Conservation (phyloP, 1,140 invertebrate species). For the Tetramorium simillimum region DNA sequence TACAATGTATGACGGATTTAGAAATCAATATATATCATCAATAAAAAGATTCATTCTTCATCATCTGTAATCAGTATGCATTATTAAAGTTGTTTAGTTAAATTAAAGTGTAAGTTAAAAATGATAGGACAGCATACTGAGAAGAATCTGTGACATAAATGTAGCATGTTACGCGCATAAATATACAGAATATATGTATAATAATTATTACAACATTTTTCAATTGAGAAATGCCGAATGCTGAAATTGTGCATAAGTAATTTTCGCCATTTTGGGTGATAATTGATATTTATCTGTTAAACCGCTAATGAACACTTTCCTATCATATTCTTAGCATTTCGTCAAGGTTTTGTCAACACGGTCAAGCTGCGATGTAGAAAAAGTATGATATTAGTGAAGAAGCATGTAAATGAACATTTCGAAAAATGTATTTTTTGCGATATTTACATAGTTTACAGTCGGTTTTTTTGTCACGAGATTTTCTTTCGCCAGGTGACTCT, state of each 20-base stretch:
- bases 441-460: slow-evolving; percentile 43
- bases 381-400: neutral
- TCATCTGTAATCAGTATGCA: slow-evolving; percentile 2
- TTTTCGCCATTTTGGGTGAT: neutral
- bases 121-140: neutral
- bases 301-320: neutral
- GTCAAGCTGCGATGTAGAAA: too few relatives aligned
- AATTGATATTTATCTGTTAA: slow-evolving; percentile 5
- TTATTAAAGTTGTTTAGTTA: slow-evolving; percentile 28
- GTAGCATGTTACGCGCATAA: neutral
- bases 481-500: neutral
- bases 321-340: neutral
- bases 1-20: neutral
- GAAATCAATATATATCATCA: neutral
- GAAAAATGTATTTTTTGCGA: slow-evolving; percentile 28
- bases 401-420: slow-evolving; percentile 15
- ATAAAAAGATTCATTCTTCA: slow-evolving; percentile 4
- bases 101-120: neutral
- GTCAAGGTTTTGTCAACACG: neutral
- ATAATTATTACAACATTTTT: neutral
- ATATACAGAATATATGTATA: neutral
- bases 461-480: neutral
- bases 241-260: neutral
- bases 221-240: neutral
- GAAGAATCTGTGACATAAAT: neutral